phyloP scores from a whole-genome alignment of 2,113 vertebrate species.

The Cyprinus carpio region DNA sequence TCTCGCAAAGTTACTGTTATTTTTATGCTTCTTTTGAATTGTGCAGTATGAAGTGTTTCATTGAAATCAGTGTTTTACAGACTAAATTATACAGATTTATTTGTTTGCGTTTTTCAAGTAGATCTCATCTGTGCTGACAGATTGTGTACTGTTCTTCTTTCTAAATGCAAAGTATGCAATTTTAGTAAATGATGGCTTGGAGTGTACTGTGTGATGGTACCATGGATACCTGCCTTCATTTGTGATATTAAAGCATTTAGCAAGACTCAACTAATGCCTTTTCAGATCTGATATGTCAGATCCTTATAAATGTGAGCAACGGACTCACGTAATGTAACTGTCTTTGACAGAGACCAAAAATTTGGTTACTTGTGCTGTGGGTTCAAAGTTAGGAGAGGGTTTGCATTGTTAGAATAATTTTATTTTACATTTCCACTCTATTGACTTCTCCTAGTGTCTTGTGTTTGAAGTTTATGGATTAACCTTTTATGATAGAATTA shows the following conservation, averaged over 20 bases:
- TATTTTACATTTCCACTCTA: not conserved
- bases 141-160: constrained; percentile 3
- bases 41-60: not conserved
- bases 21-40: constrained; percentile 40
- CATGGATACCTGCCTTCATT: not conserved
- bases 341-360: constrained; percentile 20
- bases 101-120: constrained; percentile 9
- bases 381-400: not conserved
- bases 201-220: not conserved
- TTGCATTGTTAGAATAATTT: not conserved
- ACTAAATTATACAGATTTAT: constrained; percentile 1
- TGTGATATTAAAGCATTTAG: not conserved
- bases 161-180: not conserved
- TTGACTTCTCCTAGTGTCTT: not conserved
- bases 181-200: not conserved
- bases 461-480: not conserved
- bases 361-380: constrained; percentile 18
- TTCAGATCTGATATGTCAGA: constrained; percentile 11
- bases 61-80: constrained; percentile 16
- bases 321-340: not conserved
- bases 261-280: not conserved
- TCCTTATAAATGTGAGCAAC: constrained; percentile 1
- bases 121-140: not conserved
- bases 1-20: constrained; percentile 32
- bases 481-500: not conserved